Conservation (phyloP, 2,888 invertebrate genomes). For the Subacronicta megacephala region DNA sequence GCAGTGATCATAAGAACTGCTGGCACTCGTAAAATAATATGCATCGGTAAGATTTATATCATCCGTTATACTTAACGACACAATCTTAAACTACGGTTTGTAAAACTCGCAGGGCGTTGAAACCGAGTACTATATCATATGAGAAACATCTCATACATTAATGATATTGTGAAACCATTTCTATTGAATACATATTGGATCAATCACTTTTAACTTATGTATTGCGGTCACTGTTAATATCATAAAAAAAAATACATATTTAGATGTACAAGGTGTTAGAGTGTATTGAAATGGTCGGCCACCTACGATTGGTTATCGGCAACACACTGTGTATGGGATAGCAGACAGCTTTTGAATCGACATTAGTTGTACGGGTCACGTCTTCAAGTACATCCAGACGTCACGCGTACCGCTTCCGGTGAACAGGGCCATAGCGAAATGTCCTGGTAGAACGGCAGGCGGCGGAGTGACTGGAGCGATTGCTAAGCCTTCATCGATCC, state of each 20-base stretch:
- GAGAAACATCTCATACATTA: slow-evolving; percentile 27
- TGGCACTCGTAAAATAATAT: slow-evolving; percentile 60
- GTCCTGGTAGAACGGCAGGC: slow-evolving; percentile 59
- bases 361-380: slow-evolving; percentile 79
- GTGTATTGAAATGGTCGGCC: slow-evolving; percentile 36
- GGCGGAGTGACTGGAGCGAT: slow-evolving; percentile 44
- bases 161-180: slow-evolving; percentile 25
- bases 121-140: slow-evolving; percentile 11
- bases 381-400: slow-evolving; percentile 75
- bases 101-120: slow-evolving; percentile 39
- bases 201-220: slow-evolving; percentile 23
- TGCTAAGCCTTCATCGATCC: slow-evolving; percentile 55
- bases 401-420: slow-evolving; percentile 85
- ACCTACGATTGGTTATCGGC: slow-evolving; percentile 58
- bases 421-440: slow-evolving; percentile 70
- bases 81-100: slow-evolving; percentile 60
- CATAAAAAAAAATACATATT: slow-evolving; percentile 38
- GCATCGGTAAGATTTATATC: slow-evolving; percentile 71
- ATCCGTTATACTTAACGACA: slow-evolving; percentile 71
- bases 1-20: slow-evolving; percentile 53
- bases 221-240: slow-evolving; percentile 2
- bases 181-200: slow-evolving; percentile 6
- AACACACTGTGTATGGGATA: slow-evolving; percentile 54
- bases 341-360: slow-evolving; percentile 62
- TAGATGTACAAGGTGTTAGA: slow-evolving; percentile 36